Conservation (phyloP, 2,888 invertebrate genomes). For the Ariolimax columbianus region DNA sequence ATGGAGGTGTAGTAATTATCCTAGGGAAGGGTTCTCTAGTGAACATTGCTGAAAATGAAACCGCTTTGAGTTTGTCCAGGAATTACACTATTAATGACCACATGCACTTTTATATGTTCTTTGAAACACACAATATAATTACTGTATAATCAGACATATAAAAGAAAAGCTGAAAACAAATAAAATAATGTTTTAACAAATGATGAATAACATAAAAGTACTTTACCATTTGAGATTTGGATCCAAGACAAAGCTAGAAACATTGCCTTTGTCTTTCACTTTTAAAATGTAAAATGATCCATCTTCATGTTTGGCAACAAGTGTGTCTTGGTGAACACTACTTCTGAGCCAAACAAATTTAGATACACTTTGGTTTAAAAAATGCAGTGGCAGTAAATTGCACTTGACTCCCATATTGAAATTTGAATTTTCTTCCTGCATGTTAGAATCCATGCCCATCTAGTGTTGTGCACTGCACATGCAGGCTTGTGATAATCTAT, state of each 20-base stretch:
- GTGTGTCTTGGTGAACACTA: slow-evolving; percentile 43
- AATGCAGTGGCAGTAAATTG: slow-evolving; percentile 33
- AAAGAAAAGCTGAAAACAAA: neutral
- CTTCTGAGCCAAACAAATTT: slow-evolving; percentile 43
- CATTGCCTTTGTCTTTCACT: slow-evolving; percentile 40
- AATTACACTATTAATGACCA: no score
- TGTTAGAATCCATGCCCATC: neutral
- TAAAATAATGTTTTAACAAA: neutral
- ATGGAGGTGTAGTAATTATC: no score
- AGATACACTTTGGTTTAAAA: slow-evolving; percentile 12
- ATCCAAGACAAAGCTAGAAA: slow-evolving; percentile 49
- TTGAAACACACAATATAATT: no score
- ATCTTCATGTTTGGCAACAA: slow-evolving; percentile 44
- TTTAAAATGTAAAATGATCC: slow-evolving; percentile 38
- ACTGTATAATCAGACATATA: no score
- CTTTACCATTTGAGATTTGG: slow-evolving; percentile 45
- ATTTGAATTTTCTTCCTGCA: neutral
- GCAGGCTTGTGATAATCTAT: neutral
- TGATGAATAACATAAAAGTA: neutral
- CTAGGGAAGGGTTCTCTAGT: no score
- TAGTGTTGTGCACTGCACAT: neutral
- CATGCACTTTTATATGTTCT: no score
- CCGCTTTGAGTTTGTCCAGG: no score
- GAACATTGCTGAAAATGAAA: no score
- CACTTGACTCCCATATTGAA: slow-evolving; percentile 23